phyloP scores from a whole-genome alignment of 1,140 invertebrate species.

The Grapholita molesta region DNA sequence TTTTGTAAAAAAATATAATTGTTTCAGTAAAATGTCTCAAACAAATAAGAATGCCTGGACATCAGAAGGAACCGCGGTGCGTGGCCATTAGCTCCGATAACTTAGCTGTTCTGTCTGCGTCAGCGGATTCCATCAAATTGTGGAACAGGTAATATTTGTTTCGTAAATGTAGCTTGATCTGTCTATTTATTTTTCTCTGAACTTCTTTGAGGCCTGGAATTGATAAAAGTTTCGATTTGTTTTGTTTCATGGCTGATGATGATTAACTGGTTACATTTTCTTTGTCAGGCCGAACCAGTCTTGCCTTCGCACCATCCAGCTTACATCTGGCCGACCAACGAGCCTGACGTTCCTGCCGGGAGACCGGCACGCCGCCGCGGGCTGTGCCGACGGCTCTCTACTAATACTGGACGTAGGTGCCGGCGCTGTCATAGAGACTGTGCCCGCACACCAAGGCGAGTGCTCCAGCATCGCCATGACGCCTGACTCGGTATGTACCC shows the following conservation, averaged over 20 bases:
- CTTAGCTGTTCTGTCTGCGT: constrained; percentile 89
- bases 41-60: constrained; percentile 84
- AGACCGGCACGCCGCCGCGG: constrained; percentile 93
- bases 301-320: constrained; percentile 89
- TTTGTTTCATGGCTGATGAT: too few species aligned
- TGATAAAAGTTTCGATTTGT: too few species aligned
- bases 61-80: constrained; percentile 92
- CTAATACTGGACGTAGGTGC: constrained; percentile 92
- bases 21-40: constrained; percentile 71
- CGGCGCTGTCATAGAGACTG: constrained; percentile 87
- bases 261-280: neutral
- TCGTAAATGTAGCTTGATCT: neutral
- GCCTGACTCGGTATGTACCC: constrained; percentile 83
- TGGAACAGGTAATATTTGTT: constrained; percentile 88
- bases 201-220: constrained; percentile 22
- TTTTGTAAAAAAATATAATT: too few species aligned
- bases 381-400: constrained; percentile 91
- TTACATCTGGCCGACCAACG: constrained; percentile 84
- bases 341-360: constrained; percentile 93
- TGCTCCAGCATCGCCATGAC: constrained; percentile 88
- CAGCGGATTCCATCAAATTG: constrained; percentile 92
- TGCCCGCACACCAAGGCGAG: constrained; percentile 88
- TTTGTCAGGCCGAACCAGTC: constrained; percentile 83
- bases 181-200: neutral
- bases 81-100: constrained; percentile 95